Evolutionary conservation across 2,797 vertebrate genomes (phyloP).

Genomic region (Lutjanus campechanus): DNA sequence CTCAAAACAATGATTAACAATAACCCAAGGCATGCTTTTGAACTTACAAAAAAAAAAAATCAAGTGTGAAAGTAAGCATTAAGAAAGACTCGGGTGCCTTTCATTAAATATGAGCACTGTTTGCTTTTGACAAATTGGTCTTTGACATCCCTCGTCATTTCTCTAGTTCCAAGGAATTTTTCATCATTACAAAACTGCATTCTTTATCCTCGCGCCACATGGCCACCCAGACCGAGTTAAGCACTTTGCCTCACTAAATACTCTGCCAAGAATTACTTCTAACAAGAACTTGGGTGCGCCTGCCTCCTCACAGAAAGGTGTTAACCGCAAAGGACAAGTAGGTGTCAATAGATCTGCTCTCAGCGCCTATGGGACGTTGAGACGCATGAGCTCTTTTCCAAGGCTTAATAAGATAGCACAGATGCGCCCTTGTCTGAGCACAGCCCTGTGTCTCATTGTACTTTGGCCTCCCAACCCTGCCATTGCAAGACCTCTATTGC

Average conservation of each 20-base stretch:
- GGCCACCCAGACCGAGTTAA: slow-evolving; percentile 79
- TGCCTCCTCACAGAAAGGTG: slow-evolving; percentile 79
- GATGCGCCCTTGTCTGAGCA: slow-evolving; percentile 87
- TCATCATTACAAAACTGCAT: slow-evolving; percentile 64
- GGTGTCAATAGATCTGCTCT: slow-evolving; percentile 87
- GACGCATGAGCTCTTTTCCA: slow-evolving; percentile 84
- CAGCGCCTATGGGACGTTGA: slow-evolving; percentile 79
- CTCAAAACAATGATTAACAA: slow-evolving; percentile 16
- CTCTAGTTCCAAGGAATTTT: slow-evolving; percentile 70
- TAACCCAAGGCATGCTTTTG: slow-evolving; percentile 1
- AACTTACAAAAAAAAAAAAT: neutral
- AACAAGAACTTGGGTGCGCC: slow-evolving; percentile 79
- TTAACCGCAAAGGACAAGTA: slow-evolving; percentile 87
- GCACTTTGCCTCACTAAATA: slow-evolving; percentile 81
- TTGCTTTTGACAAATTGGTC: slow-evolving; percentile 60
- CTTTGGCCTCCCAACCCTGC: slow-evolving; percentile 83
- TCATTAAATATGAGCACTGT: slow-evolving; percentile 27
- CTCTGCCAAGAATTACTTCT: slow-evolving; percentile 80
- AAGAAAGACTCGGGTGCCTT: slow-evolving; percentile 47
- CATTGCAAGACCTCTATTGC: slow-evolving; percentile 86
- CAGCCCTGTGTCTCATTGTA: slow-evolving; percentile 85
- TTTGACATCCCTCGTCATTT: slow-evolving; percentile 74
- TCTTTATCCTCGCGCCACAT: slow-evolving; percentile 56
- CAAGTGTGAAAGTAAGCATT: slow-evolving; percentile 1
- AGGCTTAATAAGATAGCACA: slow-evolving; percentile 88